Conservation (phyloP, 2,888 invertebrate genomes). For the Oegoconia quadripuncta region DNA sequence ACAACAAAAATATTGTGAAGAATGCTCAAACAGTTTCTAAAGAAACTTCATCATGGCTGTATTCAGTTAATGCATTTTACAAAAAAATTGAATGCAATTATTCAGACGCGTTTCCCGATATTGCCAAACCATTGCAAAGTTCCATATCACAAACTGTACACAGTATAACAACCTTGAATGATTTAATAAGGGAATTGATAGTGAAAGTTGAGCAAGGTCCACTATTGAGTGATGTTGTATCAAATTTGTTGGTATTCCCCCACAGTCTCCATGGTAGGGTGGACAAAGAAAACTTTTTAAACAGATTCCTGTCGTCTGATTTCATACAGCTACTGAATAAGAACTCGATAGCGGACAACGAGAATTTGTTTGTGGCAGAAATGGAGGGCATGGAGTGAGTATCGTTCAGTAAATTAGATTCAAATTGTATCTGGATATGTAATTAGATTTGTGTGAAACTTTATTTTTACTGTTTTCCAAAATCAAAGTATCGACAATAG, state of each 20-base stretch:
- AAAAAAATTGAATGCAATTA: slow-evolving; percentile 76
- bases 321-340: slow-evolving; percentile 54
- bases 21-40: slow-evolving; percentile 49
- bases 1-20: slow-evolving; percentile 26
- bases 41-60: slow-evolving; percentile 71
- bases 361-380: slow-evolving; percentile 37
- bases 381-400: slow-evolving; percentile 74
- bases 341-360: slow-evolving; percentile 30
- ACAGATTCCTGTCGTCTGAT: slow-evolving; percentile 58
- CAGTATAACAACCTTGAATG: slow-evolving; percentile 79
- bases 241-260: slow-evolving; percentile 75
- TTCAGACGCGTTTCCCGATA: slow-evolving; percentile 86
- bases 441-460: too few relatives aligned
- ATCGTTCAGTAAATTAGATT: too few relatives aligned
- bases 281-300: slow-evolving; percentile 52
- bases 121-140: slow-evolving; percentile 84
- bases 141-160: slow-evolving; percentile 83
- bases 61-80: slow-evolving; percentile 77
- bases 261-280: slow-evolving; percentile 36
- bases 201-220: slow-evolving; percentile 50
- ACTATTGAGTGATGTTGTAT: slow-evolving; percentile 41
- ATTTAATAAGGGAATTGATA: slow-evolving; percentile 69
- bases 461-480: too few relatives aligned
- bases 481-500: too few relatives aligned
- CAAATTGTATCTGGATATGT: not conserved